Conservation (phyloP, 1,140 invertebrate species). For the Leptestheria dahalacensis region DNA sequence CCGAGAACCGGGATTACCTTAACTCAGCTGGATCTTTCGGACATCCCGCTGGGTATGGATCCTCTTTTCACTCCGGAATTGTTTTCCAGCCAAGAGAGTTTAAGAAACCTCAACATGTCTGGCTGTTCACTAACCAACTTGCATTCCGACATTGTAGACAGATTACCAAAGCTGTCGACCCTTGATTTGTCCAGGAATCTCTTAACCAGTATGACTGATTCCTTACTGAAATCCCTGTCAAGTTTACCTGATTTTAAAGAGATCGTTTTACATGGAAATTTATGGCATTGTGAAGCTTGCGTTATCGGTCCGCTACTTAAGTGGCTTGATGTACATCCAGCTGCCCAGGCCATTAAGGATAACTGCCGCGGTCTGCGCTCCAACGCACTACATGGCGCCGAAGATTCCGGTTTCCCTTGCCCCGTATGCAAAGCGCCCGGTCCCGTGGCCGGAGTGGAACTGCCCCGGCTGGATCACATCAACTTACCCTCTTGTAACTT, state of each 20-base stretch:
- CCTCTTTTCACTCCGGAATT: slow-evolving; percentile 13
- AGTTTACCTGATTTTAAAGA: slow-evolving; percentile 24
- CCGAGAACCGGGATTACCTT: not conserved
- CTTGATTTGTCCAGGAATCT: slow-evolving; percentile 46
- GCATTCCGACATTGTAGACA: slow-evolving; percentile 35
- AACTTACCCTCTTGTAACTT: slow-evolving; percentile 23
- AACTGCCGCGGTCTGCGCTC: slow-evolving; percentile 6
- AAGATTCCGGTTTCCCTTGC: slow-evolving; percentile 20
- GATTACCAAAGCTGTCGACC: slow-evolving; percentile 36
- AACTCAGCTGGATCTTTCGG: not conserved
- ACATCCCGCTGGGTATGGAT: slow-evolving; percentile 1
- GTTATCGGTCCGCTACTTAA: slow-evolving; percentile 37
- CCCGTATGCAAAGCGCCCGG: slow-evolving; percentile 36
- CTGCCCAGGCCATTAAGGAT: slow-evolving; percentile 8
- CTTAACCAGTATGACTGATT: slow-evolving; percentile 39
- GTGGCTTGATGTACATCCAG: slow-evolving; percentile 22
- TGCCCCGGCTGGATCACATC: slow-evolving; percentile 31
- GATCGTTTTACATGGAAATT: slow-evolving; percentile 42
- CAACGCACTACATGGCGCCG: slow-evolving; percentile 23
- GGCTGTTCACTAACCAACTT: slow-evolving; percentile 36
- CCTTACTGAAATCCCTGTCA: slow-evolving; percentile 36
- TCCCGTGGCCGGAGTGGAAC: slow-evolving; percentile 31
- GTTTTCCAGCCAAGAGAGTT: slow-evolving; percentile 17
- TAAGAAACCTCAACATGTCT: slow-evolving; percentile 23
- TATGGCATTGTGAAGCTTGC: slow-evolving; percentile 45